These are phyloP conservation scores for Sycobia sp. DNA, from an alignment of 1,140 invertebrate species.

Conservation along the genomic window DNA sequence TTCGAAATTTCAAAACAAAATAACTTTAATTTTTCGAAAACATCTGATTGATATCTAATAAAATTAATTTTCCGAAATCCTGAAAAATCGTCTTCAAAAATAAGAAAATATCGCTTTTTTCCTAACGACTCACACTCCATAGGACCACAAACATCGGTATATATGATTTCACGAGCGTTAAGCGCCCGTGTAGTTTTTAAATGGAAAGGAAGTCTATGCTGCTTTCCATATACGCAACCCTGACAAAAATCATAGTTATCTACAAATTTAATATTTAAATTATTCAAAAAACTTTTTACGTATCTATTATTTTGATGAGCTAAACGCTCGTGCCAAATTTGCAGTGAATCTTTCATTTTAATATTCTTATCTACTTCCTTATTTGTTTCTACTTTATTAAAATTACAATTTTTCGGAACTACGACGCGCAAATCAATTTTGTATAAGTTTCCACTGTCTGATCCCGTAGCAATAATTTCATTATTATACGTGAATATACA, in stretches of 20 bases:
- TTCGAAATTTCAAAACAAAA: conserved; percentile 10
- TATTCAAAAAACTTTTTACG: background rate
- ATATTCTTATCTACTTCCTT: no score
- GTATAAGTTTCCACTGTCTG: conserved; percentile 3
- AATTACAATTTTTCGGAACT: background rate
- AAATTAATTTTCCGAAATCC: conserved; percentile 12
- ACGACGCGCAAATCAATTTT: background rate
- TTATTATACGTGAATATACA: background rate
- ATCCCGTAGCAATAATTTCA: background rate
- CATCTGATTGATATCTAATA: conserved; percentile 3
- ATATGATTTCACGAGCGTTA: background rate
- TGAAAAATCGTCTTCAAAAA: conserved; percentile 26
- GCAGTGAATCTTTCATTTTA: no score
- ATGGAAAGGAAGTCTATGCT: background rate
- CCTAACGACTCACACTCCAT: conserved; percentile 7
- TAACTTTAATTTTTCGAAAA: conserved; percentile 2
- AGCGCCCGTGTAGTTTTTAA: background rate
- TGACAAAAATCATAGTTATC: conserved; percentile 1
- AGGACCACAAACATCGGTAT: conserved; percentile 15
- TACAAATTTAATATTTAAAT: background rate
- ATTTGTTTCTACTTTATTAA: background rate
- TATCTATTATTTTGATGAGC: no score
- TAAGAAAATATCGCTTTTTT: conserved; percentile 8
- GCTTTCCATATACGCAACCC: conserved; percentile 3
- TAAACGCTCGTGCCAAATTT: background rate